Conservation (phyloP, 1,140 invertebrate genomes). For the Drosophila littoralis region DNA sequence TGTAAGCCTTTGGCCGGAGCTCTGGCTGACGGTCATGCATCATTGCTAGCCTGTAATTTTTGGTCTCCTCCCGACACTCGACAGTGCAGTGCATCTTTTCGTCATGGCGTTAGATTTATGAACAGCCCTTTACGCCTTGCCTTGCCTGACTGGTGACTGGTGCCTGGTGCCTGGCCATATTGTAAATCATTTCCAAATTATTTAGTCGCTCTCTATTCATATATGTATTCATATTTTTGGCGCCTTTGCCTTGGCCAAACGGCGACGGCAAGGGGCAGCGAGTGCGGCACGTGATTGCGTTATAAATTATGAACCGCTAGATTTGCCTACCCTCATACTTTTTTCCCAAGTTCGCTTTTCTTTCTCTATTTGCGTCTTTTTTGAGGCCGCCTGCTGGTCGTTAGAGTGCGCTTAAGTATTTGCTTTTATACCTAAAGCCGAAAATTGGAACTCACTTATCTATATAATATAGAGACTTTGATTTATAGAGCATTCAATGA, state of each 20-base stretch:
- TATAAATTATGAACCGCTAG: conserved; percentile 78
- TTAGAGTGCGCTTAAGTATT: conserved; percentile 54
- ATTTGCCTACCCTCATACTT: conserved; percentile 38
- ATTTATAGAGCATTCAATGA: background rate
- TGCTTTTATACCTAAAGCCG: background rate
- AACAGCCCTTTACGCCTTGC: conserved; percentile 20
- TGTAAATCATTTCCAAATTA: conserved; percentile 83
- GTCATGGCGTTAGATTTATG: conserved; percentile 81
- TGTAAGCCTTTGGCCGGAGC: background rate
- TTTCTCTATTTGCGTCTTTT: background rate
- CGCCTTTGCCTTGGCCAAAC: conserved; percentile 47
- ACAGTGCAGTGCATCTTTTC: conserved; percentile 77
- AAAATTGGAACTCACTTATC: conserved; percentile 2
- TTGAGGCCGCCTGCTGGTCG: conserved; percentile 28
- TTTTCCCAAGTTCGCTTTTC: conserved; percentile 3
- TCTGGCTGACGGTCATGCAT: background rate
- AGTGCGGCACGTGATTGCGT: conserved; percentile 77
- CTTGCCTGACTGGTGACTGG: background rate
- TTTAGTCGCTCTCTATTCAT: conserved; percentile 76
- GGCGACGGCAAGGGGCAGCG: conserved; percentile 21
- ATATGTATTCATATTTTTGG: conserved; percentile 80
- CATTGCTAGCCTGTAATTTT: background rate
- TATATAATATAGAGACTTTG: background rate
- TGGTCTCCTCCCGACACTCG: conserved; percentile 5
- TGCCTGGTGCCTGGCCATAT: conserved; percentile 58